Conservation (phyloP, 2,113 vertebrate genomes). For the Cromileptes altivelis region DNA sequence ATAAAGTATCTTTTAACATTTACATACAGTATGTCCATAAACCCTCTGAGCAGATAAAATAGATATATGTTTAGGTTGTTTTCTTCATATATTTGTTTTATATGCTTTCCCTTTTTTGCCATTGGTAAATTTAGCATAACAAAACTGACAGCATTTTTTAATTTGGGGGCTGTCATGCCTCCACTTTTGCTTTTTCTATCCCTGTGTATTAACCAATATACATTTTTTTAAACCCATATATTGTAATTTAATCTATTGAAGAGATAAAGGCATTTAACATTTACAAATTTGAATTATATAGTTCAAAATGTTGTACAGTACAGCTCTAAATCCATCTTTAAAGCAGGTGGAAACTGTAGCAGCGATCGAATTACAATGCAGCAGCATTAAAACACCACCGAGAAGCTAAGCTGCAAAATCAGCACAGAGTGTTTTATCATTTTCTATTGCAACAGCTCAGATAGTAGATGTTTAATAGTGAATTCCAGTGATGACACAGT, state of each 20-base stretch:
- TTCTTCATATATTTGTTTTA: constrained; percentile 31
- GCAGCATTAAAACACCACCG: constrained; percentile 6
- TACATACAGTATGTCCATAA: constrained; percentile 58
- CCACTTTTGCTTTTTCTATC: constrained; percentile 12
- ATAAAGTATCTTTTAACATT: constrained; percentile 66
- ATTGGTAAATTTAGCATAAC: constrained; percentile 37
- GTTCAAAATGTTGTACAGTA: constrained; percentile 1
- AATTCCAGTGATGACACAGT: constrained; percentile 26
- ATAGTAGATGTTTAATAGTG: constrained; percentile 6
- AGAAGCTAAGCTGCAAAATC: constrained; percentile 38
- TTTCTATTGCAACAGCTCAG: constrained; percentile 42
- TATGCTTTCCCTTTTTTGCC: neutral
- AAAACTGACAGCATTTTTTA: constrained; percentile 60
- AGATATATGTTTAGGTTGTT: constrained; percentile 45
- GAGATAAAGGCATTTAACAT: constrained; percentile 23
- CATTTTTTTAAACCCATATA: neutral
- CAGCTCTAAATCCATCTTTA: constrained; percentile 43
- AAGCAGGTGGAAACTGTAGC: constrained; percentile 41
- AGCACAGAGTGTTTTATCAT: constrained; percentile 25
- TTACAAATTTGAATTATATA: constrained; percentile 22
- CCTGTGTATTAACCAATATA: neutral
- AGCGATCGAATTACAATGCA: constrained; percentile 29
- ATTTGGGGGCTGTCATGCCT: constrained; percentile 31
- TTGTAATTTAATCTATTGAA: neutral
- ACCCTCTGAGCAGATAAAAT: constrained; percentile 65